Conservation (phyloP, 2,113 vertebrate species). For the Dromiciops gliroides region DNA sequence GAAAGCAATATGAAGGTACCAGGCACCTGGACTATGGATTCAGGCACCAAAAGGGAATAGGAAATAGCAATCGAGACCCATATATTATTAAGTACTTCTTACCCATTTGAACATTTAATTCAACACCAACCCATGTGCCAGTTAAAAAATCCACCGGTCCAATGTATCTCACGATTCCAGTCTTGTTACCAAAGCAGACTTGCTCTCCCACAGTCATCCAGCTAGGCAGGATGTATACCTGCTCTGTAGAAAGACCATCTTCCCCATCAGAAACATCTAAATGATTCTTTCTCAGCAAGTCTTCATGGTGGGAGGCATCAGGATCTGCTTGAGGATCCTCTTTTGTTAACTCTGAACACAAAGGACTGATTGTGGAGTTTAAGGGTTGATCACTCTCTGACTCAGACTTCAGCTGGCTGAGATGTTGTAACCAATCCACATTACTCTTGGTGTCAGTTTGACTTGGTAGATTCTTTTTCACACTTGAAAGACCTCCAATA, state of each 20-base stretch:
- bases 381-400: conserved; percentile 48
- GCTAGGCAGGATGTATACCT: conserved; percentile 76
- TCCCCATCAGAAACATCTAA: conserved; percentile 83
- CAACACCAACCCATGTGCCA: conserved; percentile 89
- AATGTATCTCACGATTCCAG: conserved; percentile 85
- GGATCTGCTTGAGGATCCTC: conserved; percentile 33
- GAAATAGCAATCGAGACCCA: background rate
- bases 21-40: background rate
- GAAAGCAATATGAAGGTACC: background rate
- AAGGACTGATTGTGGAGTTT: conserved; percentile 15
- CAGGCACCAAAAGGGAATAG: background rate
- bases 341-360: conserved; percentile 7
- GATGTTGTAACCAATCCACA: background rate
- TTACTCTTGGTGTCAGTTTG: background rate
- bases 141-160: conserved; percentile 90
- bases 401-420: conserved; percentile 45
- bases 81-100: conserved; percentile 65
- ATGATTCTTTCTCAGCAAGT: conserved; percentile 63
- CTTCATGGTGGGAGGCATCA: conserved; percentile 62
- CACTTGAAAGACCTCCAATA: conserved; percentile 47
- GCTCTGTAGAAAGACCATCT: conserved; percentile 81
- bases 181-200: conserved; percentile 88
- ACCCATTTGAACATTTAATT: conserved; percentile 89
- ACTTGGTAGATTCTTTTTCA: conserved; percentile 47
- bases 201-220: conserved; percentile 87